These are phyloP conservation scores for Onthophagus sagittarius DNA, from an alignment of 2,888 invertebrate species.

Conservation along the genomic window DNA sequence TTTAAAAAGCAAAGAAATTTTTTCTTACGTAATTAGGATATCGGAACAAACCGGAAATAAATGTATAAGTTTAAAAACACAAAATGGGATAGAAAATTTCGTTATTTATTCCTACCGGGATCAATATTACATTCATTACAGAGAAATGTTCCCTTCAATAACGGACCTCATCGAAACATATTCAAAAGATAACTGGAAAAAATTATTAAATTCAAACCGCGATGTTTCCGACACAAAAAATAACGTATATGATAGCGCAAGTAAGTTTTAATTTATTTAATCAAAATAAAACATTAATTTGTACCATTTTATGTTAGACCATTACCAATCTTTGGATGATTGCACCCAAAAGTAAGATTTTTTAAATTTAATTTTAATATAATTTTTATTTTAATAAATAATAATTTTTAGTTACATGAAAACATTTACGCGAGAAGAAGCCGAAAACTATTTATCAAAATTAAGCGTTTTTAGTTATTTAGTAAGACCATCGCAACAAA, in stretches of 20 bases:
- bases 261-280: neutral
- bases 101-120: neutral
- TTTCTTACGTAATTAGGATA: neutral
- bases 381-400: too few species aligned
- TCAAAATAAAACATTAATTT: too few species aligned
- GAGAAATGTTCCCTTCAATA: neutral
- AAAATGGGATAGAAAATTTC: neutral
- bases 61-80: neutral
- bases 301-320: neutral
- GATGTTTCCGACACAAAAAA: neutral
- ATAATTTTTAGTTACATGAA: neutral
- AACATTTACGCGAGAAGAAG: neutral
- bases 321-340: neutral
- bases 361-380: too few species aligned
- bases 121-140: neutral
- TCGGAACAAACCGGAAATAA: neutral
- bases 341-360: neutral
- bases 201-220: neutral
- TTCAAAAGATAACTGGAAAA: neutral
- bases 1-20: neutral
- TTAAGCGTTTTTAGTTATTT: neutral
- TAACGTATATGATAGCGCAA: neutral
- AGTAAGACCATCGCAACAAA: neutral
- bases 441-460: neutral
- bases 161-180: neutral